Conservation (phyloP, 2,113 vertebrate genomes). For the Fukomys damarensis region DNA sequence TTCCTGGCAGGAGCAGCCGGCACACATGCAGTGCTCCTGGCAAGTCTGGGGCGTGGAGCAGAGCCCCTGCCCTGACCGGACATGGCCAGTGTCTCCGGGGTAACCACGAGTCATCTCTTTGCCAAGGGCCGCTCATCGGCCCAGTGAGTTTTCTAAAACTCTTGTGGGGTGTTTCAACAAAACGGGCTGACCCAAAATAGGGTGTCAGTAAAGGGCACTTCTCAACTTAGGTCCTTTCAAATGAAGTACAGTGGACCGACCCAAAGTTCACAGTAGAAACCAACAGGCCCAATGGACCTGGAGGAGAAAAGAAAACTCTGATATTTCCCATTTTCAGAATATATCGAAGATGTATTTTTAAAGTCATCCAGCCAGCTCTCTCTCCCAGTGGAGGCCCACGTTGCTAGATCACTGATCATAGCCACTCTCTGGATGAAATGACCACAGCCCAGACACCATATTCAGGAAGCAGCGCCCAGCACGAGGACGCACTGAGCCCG, state of each 20-base stretch:
- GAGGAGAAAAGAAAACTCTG: not conserved
- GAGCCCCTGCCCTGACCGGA: fast-evolving
- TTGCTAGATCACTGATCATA: not conserved
- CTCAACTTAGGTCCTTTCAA: fast-evolving
- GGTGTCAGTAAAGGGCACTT: not conserved
- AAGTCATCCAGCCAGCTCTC: not conserved
- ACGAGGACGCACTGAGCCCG: not conserved
- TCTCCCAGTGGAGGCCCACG: not conserved
- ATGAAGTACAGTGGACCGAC: not conserved
- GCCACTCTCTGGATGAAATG: not conserved
- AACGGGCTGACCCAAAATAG: not conserved
- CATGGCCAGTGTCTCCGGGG: fast-evolving
- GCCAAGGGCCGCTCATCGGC: not conserved
- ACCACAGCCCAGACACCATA: not conserved
- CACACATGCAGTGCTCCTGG: no score
- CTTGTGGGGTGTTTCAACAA: not conserved
- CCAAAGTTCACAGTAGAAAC: fast-evolving
- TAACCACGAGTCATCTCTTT: fast-evolving
- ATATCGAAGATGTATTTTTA: not conserved
- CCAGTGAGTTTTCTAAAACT: fast-evolving
- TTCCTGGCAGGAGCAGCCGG: fast-evolving
- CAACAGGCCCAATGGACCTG: not conserved
- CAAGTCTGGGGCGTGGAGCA: no score
- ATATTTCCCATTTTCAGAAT: not conserved
- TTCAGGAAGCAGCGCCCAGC: slow-evolving; percentile 13